Conservation (phyloP, 2,888 invertebrate species). For the Archips crataeganus region DNA sequence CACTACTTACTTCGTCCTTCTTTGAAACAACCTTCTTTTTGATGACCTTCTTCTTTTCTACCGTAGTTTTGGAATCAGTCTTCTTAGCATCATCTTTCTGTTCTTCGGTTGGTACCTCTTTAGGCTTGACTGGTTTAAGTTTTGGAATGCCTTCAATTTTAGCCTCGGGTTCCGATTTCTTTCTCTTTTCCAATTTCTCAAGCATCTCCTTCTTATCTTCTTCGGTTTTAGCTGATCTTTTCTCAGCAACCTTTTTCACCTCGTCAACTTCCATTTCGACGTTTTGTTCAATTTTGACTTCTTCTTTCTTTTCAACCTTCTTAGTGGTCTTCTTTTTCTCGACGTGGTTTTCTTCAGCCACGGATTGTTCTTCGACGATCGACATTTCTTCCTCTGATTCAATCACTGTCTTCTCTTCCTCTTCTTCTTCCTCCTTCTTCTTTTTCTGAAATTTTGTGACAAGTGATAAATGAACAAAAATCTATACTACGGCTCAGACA, state of each 20-base stretch:
- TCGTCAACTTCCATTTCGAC: constrained; percentile 79
- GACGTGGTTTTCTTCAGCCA: constrained; percentile 80
- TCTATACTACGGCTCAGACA: background rate
- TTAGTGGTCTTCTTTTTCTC: constrained; percentile 78
- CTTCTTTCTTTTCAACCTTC: constrained; percentile 69
- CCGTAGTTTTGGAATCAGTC: constrained; percentile 73
- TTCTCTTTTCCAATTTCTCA: constrained; percentile 81
- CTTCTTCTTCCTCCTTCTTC: constrained; percentile 80
- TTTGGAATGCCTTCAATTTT: constrained; percentile 88
- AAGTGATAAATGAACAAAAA: background rate
- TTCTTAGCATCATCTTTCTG: constrained; percentile 80
- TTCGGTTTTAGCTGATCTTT: constrained; percentile 80
- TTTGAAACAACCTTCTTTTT: constrained; percentile 81
- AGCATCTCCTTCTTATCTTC: constrained; percentile 81
- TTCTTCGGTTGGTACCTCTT: constrained; percentile 78
- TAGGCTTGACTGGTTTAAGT: constrained; percentile 84
- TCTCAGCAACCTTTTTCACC: constrained; percentile 76
- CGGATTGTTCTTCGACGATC: constrained; percentile 77
- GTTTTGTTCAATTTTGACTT: constrained; percentile 62
- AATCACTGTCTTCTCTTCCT: constrained; percentile 77
- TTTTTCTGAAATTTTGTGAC: constrained; percentile 70
- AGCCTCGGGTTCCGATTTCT: constrained; percentile 75
- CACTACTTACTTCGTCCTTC: constrained; percentile 79
- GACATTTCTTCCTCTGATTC: constrained; percentile 84
- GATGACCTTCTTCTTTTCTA: constrained; percentile 72